Evolutionary conservation across 2,888 invertebrate species (phyloP).

Genomic region (Keiferia lycopersicella): DNA sequence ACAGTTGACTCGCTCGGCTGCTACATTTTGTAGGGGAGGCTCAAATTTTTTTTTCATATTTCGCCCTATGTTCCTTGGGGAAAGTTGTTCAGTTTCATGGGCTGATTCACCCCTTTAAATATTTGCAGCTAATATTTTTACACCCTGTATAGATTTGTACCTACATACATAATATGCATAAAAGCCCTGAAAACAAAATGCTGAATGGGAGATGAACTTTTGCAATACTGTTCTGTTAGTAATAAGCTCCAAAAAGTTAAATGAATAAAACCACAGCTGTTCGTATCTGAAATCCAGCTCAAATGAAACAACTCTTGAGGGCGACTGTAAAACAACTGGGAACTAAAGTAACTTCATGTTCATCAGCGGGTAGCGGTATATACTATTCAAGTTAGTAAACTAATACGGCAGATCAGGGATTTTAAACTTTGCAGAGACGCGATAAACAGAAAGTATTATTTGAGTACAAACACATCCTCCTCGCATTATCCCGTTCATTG

Average conservation of each 20-base stretch:
- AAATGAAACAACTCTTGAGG: not conserved
- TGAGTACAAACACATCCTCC: no score
- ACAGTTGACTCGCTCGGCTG: no score
- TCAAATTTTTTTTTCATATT: no score
- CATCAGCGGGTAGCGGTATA: not conserved
- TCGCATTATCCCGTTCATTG: no score
- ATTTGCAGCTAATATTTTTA: not conserved
- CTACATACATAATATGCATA: not conserved
- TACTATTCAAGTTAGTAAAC: not conserved
- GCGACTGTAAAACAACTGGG: not conserved
- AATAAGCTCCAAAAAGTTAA: constrained; percentile 12
- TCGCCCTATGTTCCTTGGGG: no score
- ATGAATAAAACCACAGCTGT: constrained; percentile 2
- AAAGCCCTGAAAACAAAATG: not conserved
- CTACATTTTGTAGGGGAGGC: no score
- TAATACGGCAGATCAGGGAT: not conserved
- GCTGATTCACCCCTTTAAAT: no score
- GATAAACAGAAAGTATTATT: no score
- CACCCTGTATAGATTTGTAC: no score
- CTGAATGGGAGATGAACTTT: constrained; percentile 10
- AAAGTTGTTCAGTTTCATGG: no score
- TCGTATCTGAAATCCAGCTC: constrained; percentile 4
- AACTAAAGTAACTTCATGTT: not conserved
- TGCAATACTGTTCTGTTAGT: not conserved
- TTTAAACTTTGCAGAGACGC: no score